These are phyloP conservation scores for Taphrorychus bicolor DNA, from an alignment of 2,888 invertebrate genomes.

Conservation along the genomic window DNA sequence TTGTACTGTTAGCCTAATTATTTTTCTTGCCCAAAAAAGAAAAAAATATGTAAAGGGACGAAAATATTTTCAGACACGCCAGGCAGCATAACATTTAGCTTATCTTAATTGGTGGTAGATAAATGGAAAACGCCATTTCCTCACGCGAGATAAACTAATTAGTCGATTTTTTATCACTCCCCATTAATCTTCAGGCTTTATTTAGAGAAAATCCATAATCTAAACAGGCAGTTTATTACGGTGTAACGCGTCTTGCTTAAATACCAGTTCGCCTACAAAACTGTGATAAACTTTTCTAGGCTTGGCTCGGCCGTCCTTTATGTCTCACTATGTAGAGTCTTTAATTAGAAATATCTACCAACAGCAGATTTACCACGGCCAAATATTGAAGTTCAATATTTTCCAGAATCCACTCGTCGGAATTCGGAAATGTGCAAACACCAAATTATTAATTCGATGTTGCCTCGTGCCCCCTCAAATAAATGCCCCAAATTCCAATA, in stretches of 20 bases:
- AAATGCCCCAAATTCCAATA: neutral
- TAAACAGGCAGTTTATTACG: constrained; percentile 13
- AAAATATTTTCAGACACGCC: too few species aligned
- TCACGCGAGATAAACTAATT: constrained; percentile 24
- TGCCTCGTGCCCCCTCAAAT: neutral
- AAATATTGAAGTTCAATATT: constrained; percentile 2
- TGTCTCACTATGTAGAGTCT: too few species aligned
- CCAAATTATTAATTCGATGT: neutral
- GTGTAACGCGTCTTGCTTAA: constrained; percentile 14
- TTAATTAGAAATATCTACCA: too few species aligned
- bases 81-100: neutral
- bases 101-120: constrained; percentile 13
- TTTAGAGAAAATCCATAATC: constrained; percentile 15
- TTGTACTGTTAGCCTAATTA: too few species aligned
- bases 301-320: neutral
- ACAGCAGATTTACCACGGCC: neutral
- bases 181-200: constrained; percentile 13
- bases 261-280: constrained; percentile 23
- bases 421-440: neutral
- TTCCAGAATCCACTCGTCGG: neutral
- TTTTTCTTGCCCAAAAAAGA: too few species aligned
- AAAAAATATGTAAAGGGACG: too few species aligned
- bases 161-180: constrained; percentile 18
- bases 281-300: neutral
- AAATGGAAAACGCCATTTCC: constrained; percentile 10